A percentile compares a stretch with the other conserved stretches of the same genome.
These are phyloP conservation scores for Teleogryllus occipitalis DNA, from an alignment of 1,140 invertebrate genomes.

Conservation along the genomic window DNA sequence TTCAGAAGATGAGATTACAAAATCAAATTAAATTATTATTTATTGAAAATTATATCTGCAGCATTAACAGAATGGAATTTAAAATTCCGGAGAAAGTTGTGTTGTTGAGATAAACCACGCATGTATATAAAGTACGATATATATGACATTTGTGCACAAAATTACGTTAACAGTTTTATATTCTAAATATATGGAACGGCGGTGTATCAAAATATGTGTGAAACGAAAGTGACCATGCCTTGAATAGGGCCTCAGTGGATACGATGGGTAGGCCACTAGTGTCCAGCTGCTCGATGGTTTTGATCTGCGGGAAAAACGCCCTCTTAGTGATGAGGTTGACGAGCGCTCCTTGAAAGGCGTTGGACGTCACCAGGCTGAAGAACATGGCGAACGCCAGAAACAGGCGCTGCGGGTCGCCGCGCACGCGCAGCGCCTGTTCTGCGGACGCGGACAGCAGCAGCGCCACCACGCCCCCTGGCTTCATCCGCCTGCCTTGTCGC, in stretches of 20 bases:
- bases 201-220: no score
- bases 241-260: not conserved
- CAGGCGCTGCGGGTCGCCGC: not conserved
- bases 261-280: not conserved
- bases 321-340: not conserved
- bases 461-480: not conserved
- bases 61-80: no score
- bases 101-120: no score
- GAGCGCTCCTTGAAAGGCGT: not conserved
- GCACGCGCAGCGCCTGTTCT: not conserved
- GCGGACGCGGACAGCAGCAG: not conserved
- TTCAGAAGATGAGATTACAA: no score
- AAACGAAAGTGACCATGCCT: not conserved
- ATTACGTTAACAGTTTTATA: no score
- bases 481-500: not conserved
- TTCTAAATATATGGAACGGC: no score
- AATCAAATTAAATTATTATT: no score
- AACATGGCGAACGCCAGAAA: not conserved
- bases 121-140: no score
- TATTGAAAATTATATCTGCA: no score
- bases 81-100: no score
- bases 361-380: not conserved
- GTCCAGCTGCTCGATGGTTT: not conserved
- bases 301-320: not conserved
- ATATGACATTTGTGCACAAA: no score